Base-by-base conservation (phyloP, 2,888 invertebrate species). In the Drosophila kanekoi region DNA sequence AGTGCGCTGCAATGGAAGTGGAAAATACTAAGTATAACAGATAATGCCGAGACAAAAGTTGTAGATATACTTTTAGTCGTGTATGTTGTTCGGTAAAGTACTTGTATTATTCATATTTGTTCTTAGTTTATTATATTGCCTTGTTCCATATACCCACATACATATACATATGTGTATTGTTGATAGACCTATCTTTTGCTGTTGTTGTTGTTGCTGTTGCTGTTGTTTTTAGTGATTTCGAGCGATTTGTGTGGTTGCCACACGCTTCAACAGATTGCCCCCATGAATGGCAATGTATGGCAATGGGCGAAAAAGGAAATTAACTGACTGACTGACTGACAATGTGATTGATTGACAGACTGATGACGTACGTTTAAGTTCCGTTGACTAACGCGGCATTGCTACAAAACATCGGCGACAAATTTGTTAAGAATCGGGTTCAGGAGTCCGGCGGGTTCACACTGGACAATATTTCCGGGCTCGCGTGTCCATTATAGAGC, bases 301-400 rank as follows among this genome's bases (percentile, higher is more conserved):
- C 64, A 78, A 57, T 70, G 58, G 65, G 23, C 49, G 38, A 66
- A 53, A 59, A 56, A 48, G 51, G 59, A 69, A 64, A 69, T 69
- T 53, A 60, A 47, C 68, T 40, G 59, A 37, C 37, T 18, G 41
- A 58, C 41, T 44, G 37, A 41, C 14, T 20, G 33, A 47, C 6
- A 28, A 28, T 28, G 28, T 28, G 28, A 28, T 28, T 28, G 49
- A 51, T 51, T 59, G 53, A 72, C 45, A 54, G 54, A 54, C 16
- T 57, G 56, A 58, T 67, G 60, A 67, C 69, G 67, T 57, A 57
- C 28, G 41, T 44, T 51, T 52, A 14, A 57, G 57, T 58, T 71
- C 51, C 38, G 63, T 53, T 61, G 60, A 61, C 67, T 59, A 41
- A 20, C 10, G 44, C 28, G 13, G 2, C 58, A 53, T 10, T n/a